phyloP scores from a whole-genome alignment of 2,797 vertebrate species.

The Melanotaenia pygmaea region DNA sequence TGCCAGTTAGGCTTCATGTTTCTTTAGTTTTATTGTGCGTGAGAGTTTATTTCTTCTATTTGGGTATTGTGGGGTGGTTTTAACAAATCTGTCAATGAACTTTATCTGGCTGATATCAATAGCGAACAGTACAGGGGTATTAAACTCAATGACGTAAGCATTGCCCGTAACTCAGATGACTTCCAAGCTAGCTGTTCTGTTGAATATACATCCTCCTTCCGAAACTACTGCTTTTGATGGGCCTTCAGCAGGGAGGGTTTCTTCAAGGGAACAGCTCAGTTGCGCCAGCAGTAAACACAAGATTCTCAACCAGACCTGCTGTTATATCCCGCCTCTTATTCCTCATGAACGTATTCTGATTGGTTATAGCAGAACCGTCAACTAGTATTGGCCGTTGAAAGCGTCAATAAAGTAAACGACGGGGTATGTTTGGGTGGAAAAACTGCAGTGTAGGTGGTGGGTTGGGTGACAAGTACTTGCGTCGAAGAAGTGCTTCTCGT shows the following conservation, averaged over 20 bases:
- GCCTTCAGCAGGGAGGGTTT: conserved; percentile 55
- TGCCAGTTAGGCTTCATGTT: background rate
- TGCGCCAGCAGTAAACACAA: conserved; percentile 72
- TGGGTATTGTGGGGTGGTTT: background rate
- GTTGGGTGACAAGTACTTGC: background rate
- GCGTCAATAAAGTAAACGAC: conserved; percentile 58
- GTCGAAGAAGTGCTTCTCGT: conserved; percentile 42
- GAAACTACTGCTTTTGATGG: fast-evolving
- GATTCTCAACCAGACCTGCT: conserved; percentile 39
- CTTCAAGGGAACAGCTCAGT: conserved; percentile 47
- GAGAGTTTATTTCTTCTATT: background rate
- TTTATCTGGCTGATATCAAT: conserved; percentile 7
- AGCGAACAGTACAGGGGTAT: conserved; percentile 62
- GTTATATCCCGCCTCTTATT: conserved; percentile 51
- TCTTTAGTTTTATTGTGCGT: background rate
- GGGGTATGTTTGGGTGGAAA: conserved; percentile 56
- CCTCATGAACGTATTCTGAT: conserved; percentile 18
- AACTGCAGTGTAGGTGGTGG: conserved; percentile 53
- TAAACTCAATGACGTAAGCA: conserved; percentile 81
- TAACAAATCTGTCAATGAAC: background rate
- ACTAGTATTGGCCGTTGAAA: conserved; percentile 30
- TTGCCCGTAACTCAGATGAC: conserved; percentile 90
- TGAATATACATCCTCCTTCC: conserved; percentile 55
- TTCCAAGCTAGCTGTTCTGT: conserved; percentile 82
- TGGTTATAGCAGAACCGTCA: conserved; percentile 20